Evolutionary conservation across 2,888 invertebrate genomes (phyloP).

Genomic region (Troglohyphantes excavatus): DNA sequence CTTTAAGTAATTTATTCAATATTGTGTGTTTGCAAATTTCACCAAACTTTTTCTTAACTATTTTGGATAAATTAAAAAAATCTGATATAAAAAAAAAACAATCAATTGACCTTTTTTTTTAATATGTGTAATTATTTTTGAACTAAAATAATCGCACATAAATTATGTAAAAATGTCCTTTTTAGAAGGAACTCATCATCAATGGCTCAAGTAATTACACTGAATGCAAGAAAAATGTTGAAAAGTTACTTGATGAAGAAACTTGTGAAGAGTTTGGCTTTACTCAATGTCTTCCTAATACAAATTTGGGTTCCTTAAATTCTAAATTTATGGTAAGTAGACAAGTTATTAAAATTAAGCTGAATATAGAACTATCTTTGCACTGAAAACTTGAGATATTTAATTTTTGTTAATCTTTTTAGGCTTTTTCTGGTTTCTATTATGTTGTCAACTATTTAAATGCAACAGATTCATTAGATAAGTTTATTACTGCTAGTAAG

Average conservation of each 20-base stretch:
- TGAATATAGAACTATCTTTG: background rate
- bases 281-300: slow-evolving; percentile 80
- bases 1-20: no score
- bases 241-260: slow-evolving; percentile 81
- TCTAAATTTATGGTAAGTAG: slow-evolving; percentile 63
- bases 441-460: slow-evolving; percentile 83
- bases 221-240: slow-evolving; percentile 80
- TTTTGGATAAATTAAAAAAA: no score
- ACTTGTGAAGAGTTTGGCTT: slow-evolving; percentile 76
- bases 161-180: background rate
- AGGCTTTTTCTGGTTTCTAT: slow-evolving; percentile 84
- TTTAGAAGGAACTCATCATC: slow-evolving; percentile 79
- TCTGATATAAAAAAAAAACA: no score
- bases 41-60: no score
- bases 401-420: slow-evolving; percentile 76
- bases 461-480: slow-evolving; percentile 81
- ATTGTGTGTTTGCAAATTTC: no score
- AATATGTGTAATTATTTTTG: no score
- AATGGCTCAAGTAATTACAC: slow-evolving; percentile 81
- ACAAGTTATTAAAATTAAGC: background rate
- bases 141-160: background rate
- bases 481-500: slow-evolving; percentile 80
- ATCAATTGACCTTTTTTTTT: no score
- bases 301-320: slow-evolving; percentile 59
- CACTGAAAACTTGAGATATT: background rate